Evolutionary conservation across 2,888 invertebrate species (phyloP).

Genomic region (Aphodius sticticus): DNA sequence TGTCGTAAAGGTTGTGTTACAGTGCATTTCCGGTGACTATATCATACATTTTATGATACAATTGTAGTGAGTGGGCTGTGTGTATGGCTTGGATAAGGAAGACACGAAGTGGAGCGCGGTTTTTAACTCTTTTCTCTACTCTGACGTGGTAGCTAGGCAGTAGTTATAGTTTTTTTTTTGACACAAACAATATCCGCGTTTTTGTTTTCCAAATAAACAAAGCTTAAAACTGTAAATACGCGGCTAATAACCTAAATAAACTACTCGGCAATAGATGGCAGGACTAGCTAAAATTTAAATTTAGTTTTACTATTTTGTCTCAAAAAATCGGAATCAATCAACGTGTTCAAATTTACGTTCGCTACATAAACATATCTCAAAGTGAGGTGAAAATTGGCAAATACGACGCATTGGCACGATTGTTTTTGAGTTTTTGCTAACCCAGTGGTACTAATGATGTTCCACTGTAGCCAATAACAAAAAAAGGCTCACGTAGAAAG

Average conservation of each 20-base stretch:
- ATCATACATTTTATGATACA: conserved; percentile 10
- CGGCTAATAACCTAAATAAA: neutral
- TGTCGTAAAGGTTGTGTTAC: conserved; percentile 53
- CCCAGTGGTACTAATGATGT: neutral
- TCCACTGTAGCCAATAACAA: neutral
- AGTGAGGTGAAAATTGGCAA: too few relatives aligned
- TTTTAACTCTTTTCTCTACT: conserved; percentile 35
- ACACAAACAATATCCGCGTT: too few relatives aligned
- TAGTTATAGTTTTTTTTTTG: neutral
- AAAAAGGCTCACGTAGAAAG: neutral
- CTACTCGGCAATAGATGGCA: too few relatives aligned
- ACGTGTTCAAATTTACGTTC: too few relatives aligned
- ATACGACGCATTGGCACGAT: too few relatives aligned
- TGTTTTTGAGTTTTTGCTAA: too few relatives aligned
- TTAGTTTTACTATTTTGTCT: too few relatives aligned
- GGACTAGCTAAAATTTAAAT: too few relatives aligned
- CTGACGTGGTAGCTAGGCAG: conserved; percentile 22
- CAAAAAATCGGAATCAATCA: too few relatives aligned
- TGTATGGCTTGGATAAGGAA: conserved; percentile 53
- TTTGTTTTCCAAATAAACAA: too few relatives aligned
- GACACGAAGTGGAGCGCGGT: conserved; percentile 17
- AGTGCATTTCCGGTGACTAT: conserved; percentile 52
- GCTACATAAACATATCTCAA: too few relatives aligned
- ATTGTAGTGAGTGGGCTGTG: conserved; percentile 55
- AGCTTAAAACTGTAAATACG: neutral